Base-by-base conservation (phyloP, 1,140 invertebrate genomes). In the Cheumatopsyche charites region DNA sequence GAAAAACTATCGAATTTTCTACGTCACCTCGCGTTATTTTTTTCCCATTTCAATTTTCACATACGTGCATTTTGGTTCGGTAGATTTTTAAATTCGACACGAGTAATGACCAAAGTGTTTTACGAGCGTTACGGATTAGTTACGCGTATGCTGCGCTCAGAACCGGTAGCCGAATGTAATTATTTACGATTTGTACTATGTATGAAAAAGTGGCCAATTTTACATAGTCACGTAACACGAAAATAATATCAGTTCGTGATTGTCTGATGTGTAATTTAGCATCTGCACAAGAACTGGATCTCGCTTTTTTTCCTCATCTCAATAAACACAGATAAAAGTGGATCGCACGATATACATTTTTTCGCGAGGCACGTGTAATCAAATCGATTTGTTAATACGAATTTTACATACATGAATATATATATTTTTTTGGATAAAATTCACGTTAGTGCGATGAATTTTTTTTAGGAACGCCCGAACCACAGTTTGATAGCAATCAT, bases 331-430 rank as follows among this genome's bases (percentile, higher is more conserved):
- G 55, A 58, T 23, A 58, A 58, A 58, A 58, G 55, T 58, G 13
- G 55, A 58, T 58, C 55, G 21, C 21, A n/a, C 55, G 55, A 58
- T 58, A n/a, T n/a, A n/a, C n/a, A n/a, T n/a, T n/a, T n/a, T 58
- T 25, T 58, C 4, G 29, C 4, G 25, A 19, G 55, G 19, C 25
- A 58, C 13, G 13, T 21, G 23, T 25, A 58, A 21, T 15, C 19
- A 21, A 15, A 58, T 25, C 12, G 47, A 11, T 15, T 19, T 17
- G 15, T 2, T 17, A 52, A 17, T 52, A 52, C n/a, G n/a, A n/a
- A n/a, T 5, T 52, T 52, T 52, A 36, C 29, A 36, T 36, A 36
- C 9, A 36, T 36, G 29, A 36, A 36, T 36, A 36, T 36, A 36
- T 36, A 4, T 4, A 36, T 36, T 36, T 36, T 36, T 36, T 36